These are phyloP conservation scores for Uloborus plumipes DNA, from an alignment of 2,888 invertebrate species.

Conservation along the genomic window DNA sequence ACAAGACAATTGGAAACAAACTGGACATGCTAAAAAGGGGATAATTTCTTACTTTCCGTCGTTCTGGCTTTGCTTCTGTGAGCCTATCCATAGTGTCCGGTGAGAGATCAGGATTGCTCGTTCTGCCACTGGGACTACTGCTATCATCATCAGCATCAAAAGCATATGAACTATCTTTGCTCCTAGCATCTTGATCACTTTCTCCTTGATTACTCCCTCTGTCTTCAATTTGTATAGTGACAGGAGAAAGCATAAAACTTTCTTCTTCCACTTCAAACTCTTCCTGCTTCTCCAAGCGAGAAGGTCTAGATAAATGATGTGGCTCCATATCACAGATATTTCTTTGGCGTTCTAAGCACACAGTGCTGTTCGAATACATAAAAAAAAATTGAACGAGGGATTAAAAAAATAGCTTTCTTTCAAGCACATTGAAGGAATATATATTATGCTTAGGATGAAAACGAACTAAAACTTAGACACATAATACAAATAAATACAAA, in stretches of 20 bases:
- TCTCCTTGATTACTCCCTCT: conserved; percentile 46
- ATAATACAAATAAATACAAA: too few species aligned
- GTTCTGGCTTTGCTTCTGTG: conserved; percentile 36
- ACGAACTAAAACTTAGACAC: too few species aligned
- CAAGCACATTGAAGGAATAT: too few species aligned
- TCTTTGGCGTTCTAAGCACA: conserved; percentile 48
- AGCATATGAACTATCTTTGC: conserved; percentile 26
- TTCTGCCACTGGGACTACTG: conserved; percentile 36
- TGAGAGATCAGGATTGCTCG: conserved; percentile 43
- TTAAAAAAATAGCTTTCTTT: neutral
- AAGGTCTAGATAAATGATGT: conserved; percentile 47
- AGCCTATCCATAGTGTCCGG: conserved; percentile 46
- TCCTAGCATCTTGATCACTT: conserved; percentile 39
- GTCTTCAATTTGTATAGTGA: conserved; percentile 64
- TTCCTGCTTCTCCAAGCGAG: conserved; percentile 64
- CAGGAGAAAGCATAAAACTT: conserved; percentile 55
- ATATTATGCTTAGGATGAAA: too few species aligned
- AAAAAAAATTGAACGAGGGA: too few species aligned
- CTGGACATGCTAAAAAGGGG: conserved; percentile 1
- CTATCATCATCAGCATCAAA: conserved; percentile 52
- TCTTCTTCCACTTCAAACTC: conserved; percentile 64
- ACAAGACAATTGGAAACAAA: neutral
- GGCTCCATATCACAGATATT: conserved; percentile 62
- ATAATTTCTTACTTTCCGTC: conserved; percentile 49
- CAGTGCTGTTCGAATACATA: conserved; percentile 4